Evolutionary conservation across 2,888 invertebrate species (phyloP).

Genomic region (Stenodema calcarata): DNA sequence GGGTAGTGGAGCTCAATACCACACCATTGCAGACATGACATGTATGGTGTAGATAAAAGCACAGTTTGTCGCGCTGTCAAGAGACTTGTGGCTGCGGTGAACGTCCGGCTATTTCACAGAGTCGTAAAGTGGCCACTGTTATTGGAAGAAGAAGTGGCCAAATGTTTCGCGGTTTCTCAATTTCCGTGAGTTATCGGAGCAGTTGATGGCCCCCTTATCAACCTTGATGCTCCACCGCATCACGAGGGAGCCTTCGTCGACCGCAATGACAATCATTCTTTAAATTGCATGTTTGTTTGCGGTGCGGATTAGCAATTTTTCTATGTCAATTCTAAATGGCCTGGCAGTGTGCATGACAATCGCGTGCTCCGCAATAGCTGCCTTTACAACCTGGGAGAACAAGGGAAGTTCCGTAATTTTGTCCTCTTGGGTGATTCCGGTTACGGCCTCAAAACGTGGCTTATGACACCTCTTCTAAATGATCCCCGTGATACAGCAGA

Average conservation of each 20-base stretch:
- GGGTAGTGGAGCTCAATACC: constrained; percentile 54
- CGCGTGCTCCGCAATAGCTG: constrained; percentile 51
- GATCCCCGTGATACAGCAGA: constrained; percentile 38
- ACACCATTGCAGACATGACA: constrained; percentile 56
- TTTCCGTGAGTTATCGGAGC: constrained; percentile 43
- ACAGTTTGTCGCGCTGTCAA: constrained; percentile 56
- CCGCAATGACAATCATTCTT: constrained; percentile 56
- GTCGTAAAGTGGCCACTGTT: constrained; percentile 48
- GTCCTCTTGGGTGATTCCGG: constrained; percentile 51
- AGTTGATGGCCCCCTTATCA: constrained; percentile 44
- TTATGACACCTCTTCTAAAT: constrained; percentile 43
- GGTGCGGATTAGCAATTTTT: constrained; percentile 33
- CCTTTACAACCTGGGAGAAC: background rate
- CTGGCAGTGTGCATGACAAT: constrained; percentile 57
- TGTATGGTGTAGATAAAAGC: constrained; percentile 57
- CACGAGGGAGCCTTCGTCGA: constrained; percentile 57
- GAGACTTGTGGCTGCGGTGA: constrained; percentile 52
- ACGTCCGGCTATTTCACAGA: constrained; percentile 54
- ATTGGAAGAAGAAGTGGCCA: background rate
- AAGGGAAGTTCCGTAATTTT: constrained; percentile 38
- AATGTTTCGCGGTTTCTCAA: constrained; percentile 26
- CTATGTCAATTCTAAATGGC: constrained; percentile 56
- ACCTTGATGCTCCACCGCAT: constrained; percentile 47
- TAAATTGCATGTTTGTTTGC: constrained; percentile 39
- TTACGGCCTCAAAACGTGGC: constrained; percentile 45